These are phyloP conservation scores for Tarsius wallacei DNA, from an alignment of 2,797 vertebrate species.

Conservation along the genomic window DNA sequence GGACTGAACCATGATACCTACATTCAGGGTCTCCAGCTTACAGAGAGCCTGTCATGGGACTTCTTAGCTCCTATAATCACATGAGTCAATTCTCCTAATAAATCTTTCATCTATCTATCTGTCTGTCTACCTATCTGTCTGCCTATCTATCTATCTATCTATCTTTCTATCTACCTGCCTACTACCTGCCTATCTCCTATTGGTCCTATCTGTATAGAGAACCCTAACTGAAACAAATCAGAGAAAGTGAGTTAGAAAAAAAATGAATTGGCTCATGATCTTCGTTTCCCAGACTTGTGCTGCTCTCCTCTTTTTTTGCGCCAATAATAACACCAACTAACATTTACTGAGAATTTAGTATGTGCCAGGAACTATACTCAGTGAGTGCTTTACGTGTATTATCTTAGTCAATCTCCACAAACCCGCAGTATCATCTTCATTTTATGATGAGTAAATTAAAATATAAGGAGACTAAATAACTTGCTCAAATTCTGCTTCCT, in stretches of 20 bases:
- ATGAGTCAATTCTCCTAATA: no score
- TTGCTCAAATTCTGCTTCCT: constrained; percentile 64
- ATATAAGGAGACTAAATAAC: constrained; percentile 33
- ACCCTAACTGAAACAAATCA: no score
- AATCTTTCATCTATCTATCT: no score
- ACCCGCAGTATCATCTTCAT: constrained; percentile 43
- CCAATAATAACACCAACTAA: constrained; percentile 30
- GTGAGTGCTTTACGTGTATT: neutral
- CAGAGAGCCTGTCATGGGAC: no score
- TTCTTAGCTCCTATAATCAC: no score
- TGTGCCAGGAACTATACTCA: constrained; percentile 23
- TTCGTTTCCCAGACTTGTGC: neutral
- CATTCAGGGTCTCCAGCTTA: no score
- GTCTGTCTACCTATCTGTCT: no score
- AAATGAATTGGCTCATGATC: constrained; percentile 10
- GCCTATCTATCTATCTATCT: no score
- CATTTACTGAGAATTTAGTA: constrained; percentile 5
- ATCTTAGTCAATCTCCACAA: constrained; percentile 38
- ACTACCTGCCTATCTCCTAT: no score
- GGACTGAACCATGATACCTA: no score
- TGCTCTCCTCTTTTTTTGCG: neutral
- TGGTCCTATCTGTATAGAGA: no score
- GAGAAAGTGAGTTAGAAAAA: neutral
- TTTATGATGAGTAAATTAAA: constrained; percentile 54
- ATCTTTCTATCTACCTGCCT: no score